These are phyloP conservation scores for Genyomyrus donnyi DNA, from an alignment of 2,113 vertebrate genomes.

Conservation along the genomic window DNA sequence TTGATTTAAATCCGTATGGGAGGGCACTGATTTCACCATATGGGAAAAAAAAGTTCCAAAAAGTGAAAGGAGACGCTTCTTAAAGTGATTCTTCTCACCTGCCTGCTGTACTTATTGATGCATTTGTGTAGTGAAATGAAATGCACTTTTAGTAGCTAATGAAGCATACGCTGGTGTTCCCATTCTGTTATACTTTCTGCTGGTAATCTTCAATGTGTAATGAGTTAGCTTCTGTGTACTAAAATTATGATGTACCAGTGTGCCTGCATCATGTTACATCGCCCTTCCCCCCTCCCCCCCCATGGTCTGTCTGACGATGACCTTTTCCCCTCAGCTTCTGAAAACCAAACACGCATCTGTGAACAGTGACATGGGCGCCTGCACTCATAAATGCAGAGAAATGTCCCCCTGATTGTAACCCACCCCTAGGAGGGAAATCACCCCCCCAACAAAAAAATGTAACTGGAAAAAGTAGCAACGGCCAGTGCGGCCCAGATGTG, in stretches of 20 bases:
- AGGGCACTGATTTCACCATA: background rate
- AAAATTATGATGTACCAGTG: background rate
- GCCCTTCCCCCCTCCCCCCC: background rate
- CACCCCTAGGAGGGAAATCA: background rate
- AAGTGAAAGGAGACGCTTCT: background rate
- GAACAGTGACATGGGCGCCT: background rate
- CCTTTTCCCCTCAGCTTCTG: background rate
- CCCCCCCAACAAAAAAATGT: background rate
- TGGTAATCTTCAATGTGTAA: background rate
- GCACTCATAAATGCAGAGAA: background rate
- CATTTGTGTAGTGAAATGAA: background rate
- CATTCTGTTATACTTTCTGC: background rate
- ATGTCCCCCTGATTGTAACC: background rate
- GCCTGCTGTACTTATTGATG: background rate
- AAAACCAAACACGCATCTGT: background rate
- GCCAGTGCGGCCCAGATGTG: background rate
- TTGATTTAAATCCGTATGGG: background rate
- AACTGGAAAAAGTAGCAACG: background rate
- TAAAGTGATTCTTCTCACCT: background rate
- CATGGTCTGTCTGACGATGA: background rate
- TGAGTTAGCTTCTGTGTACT: background rate
- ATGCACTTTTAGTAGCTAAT: background rate
- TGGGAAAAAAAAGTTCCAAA: background rate
- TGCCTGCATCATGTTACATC: background rate
- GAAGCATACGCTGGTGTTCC: background rate